phyloP scores from a whole-genome alignment of 1,140 invertebrate species.

The Paramacrobiotus metropolitanus region DNA sequence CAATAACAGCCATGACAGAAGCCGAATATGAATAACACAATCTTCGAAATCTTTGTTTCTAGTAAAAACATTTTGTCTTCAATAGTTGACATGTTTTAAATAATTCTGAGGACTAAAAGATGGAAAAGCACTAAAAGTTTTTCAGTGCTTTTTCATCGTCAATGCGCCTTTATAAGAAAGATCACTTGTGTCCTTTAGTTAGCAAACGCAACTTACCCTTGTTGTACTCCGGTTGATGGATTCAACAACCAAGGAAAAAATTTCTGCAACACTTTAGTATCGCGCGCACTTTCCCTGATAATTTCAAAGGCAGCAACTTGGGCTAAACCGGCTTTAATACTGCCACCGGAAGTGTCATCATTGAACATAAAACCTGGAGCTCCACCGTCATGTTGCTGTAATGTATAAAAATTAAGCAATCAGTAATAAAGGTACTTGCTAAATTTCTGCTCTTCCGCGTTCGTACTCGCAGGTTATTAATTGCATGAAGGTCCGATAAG shows the following conservation, averaged over 20 bases:
- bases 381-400: constrained; percentile 40
- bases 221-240: constrained; percentile 35
- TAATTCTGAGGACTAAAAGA: no score
- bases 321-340: constrained; percentile 77
- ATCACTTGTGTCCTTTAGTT: background rate
- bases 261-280: background rate
- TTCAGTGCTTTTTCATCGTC: no score
- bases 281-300: constrained; percentile 35
- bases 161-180: no score
- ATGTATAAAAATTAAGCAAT: constrained; percentile 1
- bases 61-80: no score
- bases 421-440: constrained; percentile 11
- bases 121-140: no score
- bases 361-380: constrained; percentile 46
- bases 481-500: constrained; percentile 77
- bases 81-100: no score
- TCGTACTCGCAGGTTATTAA: constrained; percentile 78
- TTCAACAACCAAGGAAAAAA: background rate
- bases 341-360: constrained; percentile 77
- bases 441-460: constrained; percentile 8
- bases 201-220: constrained; percentile 14
- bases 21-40: constrained; percentile 72
- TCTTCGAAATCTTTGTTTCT: constrained; percentile 81
- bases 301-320: constrained; percentile 85
- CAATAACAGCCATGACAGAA: constrained; percentile 81